Conservation (phyloP, 2,797 vertebrate genomes). For the Melanotaenia trifasciata region DNA sequence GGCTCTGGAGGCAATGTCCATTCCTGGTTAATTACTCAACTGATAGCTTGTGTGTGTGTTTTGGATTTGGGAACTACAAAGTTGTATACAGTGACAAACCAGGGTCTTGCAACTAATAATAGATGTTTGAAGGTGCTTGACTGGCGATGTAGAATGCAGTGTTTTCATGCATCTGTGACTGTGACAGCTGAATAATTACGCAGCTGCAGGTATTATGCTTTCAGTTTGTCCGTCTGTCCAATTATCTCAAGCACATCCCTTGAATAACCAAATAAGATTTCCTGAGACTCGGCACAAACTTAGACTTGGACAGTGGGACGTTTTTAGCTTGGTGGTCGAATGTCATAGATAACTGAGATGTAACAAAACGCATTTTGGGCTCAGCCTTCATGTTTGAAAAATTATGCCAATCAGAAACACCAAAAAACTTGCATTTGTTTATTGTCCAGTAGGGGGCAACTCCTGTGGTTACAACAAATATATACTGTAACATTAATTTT, state of each 20-base stretch:
- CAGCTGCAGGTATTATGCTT: not conserved
- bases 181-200: not conserved
- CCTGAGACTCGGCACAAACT: not conserved
- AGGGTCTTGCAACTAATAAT: not conserved
- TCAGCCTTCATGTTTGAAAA: not conserved
- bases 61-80: not conserved
- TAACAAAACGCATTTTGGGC: not conserved
- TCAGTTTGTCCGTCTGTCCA: not conserved
- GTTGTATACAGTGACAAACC: conserved; percentile 1
- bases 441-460: not conserved
- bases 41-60: conserved; percentile 5
- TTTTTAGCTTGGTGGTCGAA: not conserved
- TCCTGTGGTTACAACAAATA: not conserved
- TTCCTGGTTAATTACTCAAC: conserved; percentile 14
- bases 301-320: not conserved
- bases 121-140: not conserved
- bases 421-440: not conserved
- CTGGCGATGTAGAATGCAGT: not conserved
- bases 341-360: not conserved
- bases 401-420: not conserved
- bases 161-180: not conserved
- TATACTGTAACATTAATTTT: too few species aligned
- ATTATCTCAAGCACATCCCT: not conserved
- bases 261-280: not conserved
- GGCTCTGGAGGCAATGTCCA: not conserved